Base-by-base conservation (phyloP, 2,113 vertebrate species). In the Noctilio leporinus region DNA sequence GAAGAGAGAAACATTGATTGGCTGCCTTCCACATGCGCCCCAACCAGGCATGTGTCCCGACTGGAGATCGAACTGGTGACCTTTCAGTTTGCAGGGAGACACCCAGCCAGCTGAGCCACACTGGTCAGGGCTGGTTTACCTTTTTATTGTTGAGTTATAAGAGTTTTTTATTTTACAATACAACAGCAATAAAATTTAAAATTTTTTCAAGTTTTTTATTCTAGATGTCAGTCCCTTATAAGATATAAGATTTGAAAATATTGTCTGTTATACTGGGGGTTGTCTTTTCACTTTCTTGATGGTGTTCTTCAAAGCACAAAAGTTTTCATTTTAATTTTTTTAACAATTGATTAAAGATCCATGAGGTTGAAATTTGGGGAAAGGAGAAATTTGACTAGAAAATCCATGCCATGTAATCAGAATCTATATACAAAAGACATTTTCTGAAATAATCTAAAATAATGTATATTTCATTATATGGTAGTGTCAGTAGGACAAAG, bases 401-500 rank as follows among this genome's bases (percentile, higher is more conserved):
- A 35, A 38, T 14, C 10, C n/a, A 15, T 2, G 12, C 47, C 87
- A 1, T 20, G 49, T 40, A 84, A 76, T 38, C 70, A 40, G 76
- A 57, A 91, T 81, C 57, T 8, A 70, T 43, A 62, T 45, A 5
- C 75, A 94, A 65, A 86, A 59, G 16, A 55, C 12, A 49, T 38
- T 90, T 91, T 95, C 86, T 75, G 49, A 95, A 90, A 81, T 38
- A 49, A 30, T 69, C 81, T 93, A 53, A 81, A 87, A 81, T 67
- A 49, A 93, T 93, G 35, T 87, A 17, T 86, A 76, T 89, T 86
- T 88, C 55, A 33, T 87, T 85, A 85, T 53, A 35, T 65, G 49
- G 26, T 33, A 22, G 15, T 49, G 64, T 77, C 82, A 82, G 30
- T 30, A 70, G 82, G 77, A 93, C 51, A 62, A 72, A 93, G 26